phyloP scores from a whole-genome alignment of 1,140 invertebrate species.

The Leucophenga varia region DNA sequence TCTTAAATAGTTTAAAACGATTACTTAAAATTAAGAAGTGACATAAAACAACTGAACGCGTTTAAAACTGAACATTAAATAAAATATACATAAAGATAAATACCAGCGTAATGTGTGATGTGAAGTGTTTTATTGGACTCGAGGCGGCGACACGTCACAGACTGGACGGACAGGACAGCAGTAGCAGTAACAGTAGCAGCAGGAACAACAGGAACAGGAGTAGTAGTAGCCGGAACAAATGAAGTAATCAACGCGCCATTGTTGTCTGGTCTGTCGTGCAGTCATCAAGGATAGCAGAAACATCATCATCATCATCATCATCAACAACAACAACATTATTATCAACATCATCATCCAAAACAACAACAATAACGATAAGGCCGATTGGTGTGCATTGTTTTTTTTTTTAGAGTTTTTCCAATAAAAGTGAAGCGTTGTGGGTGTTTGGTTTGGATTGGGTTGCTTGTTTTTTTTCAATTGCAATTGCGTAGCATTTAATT shows the following conservation, averaged over 20 bases:
- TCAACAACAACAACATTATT: too few relatives aligned
- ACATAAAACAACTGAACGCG: neutral
- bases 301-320: neutral
- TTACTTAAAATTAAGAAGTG: neutral
- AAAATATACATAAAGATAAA: constrained; percentile 12
- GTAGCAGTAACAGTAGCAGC: neutral
- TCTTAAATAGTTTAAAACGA: too few relatives aligned
- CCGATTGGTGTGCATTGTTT: too few relatives aligned
- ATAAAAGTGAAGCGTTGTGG: too few relatives aligned
- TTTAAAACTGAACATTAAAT: constrained; percentile 4
- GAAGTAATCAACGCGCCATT: too few relatives aligned
- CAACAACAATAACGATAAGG: too few relatives aligned
- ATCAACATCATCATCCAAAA: too few relatives aligned
- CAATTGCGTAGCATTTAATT: constrained; percentile 23
- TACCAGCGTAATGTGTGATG: constrained; percentile 37
- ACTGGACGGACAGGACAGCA: too few relatives aligned
- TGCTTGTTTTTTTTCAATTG: too few relatives aligned
- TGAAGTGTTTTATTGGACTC: constrained; percentile 27
- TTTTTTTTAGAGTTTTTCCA: too few relatives aligned
- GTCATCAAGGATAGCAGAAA: constrained; percentile 1
- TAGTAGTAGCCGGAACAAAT: neutral
- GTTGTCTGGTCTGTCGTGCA: too few relatives aligned
- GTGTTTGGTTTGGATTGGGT: too few relatives aligned
- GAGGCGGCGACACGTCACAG: constrained; percentile 17
- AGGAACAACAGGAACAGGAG: neutral